These are phyloP conservation scores for Pangasius krempfi DNA, from an alignment of 2,797 vertebrate species.

Conservation along the genomic window DNA sequence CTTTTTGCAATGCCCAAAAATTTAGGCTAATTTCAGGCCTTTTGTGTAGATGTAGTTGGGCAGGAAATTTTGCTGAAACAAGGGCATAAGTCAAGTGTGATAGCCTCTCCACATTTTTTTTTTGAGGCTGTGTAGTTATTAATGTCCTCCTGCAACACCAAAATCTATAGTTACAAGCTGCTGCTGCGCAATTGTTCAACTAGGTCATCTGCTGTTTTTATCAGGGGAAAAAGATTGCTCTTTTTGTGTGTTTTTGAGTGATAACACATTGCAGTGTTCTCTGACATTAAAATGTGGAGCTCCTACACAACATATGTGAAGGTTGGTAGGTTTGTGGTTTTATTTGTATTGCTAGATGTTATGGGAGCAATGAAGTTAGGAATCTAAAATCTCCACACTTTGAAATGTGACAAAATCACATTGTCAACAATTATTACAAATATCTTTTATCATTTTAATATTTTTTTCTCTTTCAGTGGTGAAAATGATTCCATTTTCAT, in stretches of 20 bases:
- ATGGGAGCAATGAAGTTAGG: not conserved
- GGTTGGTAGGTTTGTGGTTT: not conserved
- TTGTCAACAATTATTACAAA: not conserved
- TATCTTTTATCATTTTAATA: not conserved
- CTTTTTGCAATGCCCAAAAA: not conserved
- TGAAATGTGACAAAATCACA: too few species aligned
- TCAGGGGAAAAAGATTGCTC: not conserved
- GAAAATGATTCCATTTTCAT: conserved; percentile 37
- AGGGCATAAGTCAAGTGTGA: too few species aligned
- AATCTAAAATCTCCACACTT: not conserved
- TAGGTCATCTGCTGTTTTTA: not conserved
- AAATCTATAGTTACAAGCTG: not conserved
- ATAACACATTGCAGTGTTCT: not conserved
- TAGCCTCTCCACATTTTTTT: not conserved
- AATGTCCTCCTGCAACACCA: not conserved
- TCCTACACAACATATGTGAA: not conserved
- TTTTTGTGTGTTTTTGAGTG: not conserved
- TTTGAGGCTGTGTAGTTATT: not conserved
- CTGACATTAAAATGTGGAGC: not conserved
- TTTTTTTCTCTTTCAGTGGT: conserved; percentile 5
- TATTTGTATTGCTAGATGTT: not conserved
- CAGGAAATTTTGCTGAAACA: not conserved
- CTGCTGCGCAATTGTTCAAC: too few species aligned
- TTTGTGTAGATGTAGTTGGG: not conserved
- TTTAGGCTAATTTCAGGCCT: not conserved